Base-by-base conservation (phyloP, 2,888 invertebrate genomes). In the Encarsia formosa region DNA sequence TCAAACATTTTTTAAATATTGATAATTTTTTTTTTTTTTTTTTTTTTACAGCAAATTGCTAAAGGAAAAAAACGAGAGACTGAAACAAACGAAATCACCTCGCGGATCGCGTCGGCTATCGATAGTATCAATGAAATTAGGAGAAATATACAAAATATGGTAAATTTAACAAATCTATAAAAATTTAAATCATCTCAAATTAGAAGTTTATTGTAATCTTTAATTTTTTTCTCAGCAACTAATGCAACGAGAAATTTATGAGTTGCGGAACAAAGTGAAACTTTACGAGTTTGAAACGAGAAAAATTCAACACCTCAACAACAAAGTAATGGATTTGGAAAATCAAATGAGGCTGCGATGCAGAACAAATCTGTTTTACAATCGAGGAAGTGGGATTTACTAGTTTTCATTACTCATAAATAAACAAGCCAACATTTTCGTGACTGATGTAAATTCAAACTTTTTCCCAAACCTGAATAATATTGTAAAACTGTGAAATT, bases 111-210 rank as follows among this genome's bases (percentile, higher is more conserved):
- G 16, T 59, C 65, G 39, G 71, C 69, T 9, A 62, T 73, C 4
- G 70, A 70, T 23, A 69, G 65, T 40, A 66, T 73, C 22, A 70
- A 66, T 24, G 67, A 69, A 19, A 67, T 73, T 59, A 66, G 66
- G 58, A 60, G 65, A 58, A 63, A 67, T 19, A 61, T 72, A 26
- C 69, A 70, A 52, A 69, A 70, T 50, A 65, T 71, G 57, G 71
- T 73, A 54, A 58, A 58, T 43, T 13, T 18, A 34, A n/a, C n/a
- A n/a, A n/a, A n/a, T n/a, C n/a, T 34, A n/a, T n/a, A 16, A 6
- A 37, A 20, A 37, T 18, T 8, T 19, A 20, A 16, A 5, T 19
- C 15, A 5, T 9, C 18, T 16, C 37, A 16, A 37, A 13, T 18
- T 8, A 19, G 34, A 15, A 34, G 34, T 9, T 20, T 34, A 31